phyloP scores from a whole-genome alignment of 64 coral and sea anemone genomes.

The Porites australiensis region DNA sequence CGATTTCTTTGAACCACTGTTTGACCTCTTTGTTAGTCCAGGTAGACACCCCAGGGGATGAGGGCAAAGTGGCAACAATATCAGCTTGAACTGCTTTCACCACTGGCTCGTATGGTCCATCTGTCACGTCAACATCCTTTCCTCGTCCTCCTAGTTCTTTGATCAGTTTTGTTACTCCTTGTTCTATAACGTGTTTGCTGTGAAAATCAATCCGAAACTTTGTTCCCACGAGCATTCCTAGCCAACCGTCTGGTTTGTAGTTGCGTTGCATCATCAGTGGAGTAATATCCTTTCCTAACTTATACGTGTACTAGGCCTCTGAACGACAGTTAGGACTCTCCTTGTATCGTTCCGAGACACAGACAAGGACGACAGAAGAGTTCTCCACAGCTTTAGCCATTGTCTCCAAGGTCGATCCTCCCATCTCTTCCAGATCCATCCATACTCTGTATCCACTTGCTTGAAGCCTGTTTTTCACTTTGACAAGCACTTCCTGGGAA shows the following conservation, averaged over 20 bases:
- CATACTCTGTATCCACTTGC: conserved; percentile 47
- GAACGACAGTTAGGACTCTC: conserved; percentile 75
- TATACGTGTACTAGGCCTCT: conserved; percentile 53
- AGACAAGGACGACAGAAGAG: conserved; percentile 59
- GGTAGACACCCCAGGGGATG: neutral
- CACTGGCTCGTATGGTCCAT: neutral
- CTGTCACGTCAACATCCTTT: neutral
- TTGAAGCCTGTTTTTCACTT: conserved; percentile 70
- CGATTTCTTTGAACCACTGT: conserved; percentile 35
- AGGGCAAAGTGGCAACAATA: neutral
- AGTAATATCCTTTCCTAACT: conserved; percentile 48
- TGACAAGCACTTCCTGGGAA: conserved; percentile 33
- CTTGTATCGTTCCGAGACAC: conserved; percentile 66
- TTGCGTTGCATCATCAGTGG: conserved; percentile 48
- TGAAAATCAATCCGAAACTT: conserved; percentile 51
- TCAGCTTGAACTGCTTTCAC: neutral
- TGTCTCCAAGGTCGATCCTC: conserved; percentile 69
- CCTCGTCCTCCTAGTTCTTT: conserved; percentile 42
- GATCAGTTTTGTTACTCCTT: conserved; percentile 22
- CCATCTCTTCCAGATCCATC: conserved; percentile 85
- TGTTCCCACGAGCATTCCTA: conserved; percentile 61
- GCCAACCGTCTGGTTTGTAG: conserved; percentile 53
- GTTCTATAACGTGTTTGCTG: neutral
- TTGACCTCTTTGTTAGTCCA: conserved; percentile 53
- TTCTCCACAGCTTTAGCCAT: conserved; percentile 72